Evolutionary conservation across 2,113 vertebrate species (phyloP).

Genomic region (Microcebus lehilahytsara): DNA sequence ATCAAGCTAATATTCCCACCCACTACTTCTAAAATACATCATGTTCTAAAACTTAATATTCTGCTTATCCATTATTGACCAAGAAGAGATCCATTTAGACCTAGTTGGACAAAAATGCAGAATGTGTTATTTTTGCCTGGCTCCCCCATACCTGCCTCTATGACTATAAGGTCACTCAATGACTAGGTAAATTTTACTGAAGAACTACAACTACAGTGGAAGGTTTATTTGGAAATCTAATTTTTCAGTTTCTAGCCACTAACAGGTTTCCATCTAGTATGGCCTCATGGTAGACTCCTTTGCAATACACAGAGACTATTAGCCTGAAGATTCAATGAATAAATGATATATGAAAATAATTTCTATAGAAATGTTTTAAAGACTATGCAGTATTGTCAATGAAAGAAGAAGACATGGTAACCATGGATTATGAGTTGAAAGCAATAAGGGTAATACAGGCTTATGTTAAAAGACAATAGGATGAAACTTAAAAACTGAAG

Average conservation of each 20-base stretch:
- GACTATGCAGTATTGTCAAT: not conserved
- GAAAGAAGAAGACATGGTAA: not conserved
- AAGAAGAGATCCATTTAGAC: not conserved
- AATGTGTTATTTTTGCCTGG: not conserved
- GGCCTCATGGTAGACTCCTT: not conserved
- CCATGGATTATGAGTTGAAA: not conserved
- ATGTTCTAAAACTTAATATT: not conserved
- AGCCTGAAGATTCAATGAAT: not conserved
- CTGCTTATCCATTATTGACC: not conserved
- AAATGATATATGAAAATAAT: not conserved
- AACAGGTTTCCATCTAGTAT: not conserved
- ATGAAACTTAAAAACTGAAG: not conserved
- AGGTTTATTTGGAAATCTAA: not conserved
- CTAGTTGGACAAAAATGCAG: not conserved
- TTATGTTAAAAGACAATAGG: not conserved
- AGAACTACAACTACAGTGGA: not conserved
- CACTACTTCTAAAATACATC: not conserved
- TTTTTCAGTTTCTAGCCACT: not conserved
- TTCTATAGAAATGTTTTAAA: not conserved
- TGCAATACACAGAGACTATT: not conserved
- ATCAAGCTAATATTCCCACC: not conserved
- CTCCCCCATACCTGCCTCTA: not conserved
- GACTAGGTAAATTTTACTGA: not conserved
- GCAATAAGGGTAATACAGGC: not conserved
- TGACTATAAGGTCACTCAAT: not conserved